phyloP scores from a whole-genome alignment of 2,888 invertebrate genomes.

The Cephus pygmeus region DNA sequence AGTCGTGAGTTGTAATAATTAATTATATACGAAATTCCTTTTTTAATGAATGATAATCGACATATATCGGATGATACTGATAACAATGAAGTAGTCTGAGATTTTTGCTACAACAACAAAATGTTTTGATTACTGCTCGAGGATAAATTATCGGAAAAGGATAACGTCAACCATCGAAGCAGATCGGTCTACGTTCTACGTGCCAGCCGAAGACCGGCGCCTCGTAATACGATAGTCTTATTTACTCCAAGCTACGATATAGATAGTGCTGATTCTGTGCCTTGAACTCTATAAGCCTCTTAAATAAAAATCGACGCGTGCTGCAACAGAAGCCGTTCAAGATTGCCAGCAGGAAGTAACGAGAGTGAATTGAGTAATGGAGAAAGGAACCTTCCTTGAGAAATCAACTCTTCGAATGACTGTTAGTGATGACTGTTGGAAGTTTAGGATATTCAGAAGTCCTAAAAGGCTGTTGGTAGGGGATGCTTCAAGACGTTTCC shows the following conservation, averaged over 20 bases:
- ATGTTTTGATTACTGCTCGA: background rate
- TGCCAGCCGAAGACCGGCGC: background rate
- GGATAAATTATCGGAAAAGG: background rate
- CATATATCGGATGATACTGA: background rate
- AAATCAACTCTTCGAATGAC: background rate
- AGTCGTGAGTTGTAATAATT: background rate
- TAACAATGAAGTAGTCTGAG: background rate
- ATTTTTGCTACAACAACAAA: background rate
- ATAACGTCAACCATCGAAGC: background rate
- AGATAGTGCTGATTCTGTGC: background rate
- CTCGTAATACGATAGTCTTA: background rate
- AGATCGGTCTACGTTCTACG: background rate
- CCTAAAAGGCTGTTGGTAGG: constrained; percentile 68
- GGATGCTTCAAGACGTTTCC: constrained; percentile 77
- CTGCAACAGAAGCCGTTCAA: background rate
- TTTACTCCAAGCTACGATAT: background rate
- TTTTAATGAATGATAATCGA: background rate
- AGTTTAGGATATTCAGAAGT: background rate
- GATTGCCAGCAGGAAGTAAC: background rate
- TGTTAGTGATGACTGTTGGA: background rate
- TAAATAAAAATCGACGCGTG: background rate
- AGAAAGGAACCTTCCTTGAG: background rate
- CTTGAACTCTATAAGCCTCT: background rate
- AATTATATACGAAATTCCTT: background rate
- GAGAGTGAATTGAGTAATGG: background rate